Evolutionary conservation across 2,888 invertebrate genomes (phyloP).

Genomic region (Priocnemis perturbator): DNA sequence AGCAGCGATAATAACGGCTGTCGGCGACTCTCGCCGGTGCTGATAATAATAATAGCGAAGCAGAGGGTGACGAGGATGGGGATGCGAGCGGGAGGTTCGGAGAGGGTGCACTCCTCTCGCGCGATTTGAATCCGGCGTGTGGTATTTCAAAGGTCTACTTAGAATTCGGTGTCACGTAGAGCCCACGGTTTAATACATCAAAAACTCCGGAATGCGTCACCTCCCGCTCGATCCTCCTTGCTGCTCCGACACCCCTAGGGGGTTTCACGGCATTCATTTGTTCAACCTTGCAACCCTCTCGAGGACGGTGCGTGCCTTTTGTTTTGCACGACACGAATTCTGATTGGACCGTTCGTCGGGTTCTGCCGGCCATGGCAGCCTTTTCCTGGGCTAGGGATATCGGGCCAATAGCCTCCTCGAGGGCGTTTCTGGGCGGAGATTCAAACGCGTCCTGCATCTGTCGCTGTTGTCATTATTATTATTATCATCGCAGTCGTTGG

Average conservation of each 20-base stretch:
- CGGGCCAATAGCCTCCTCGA: conserved; percentile 73
- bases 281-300: conserved; percentile 63
- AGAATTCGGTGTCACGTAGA: conserved; percentile 75
- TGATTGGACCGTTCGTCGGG: conserved; percentile 72
- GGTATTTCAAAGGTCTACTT: conserved; percentile 71
- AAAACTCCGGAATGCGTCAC: conserved; percentile 65
- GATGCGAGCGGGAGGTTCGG: conserved; percentile 17
- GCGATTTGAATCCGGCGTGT: conserved; percentile 59
- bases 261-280: conserved; percentile 65
- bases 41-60: conserved; percentile 29
- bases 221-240: conserved; percentile 42
- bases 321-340: conserved; percentile 62
- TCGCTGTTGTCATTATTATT: conserved; percentile 53
- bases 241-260: conserved; percentile 31
- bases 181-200: conserved; percentile 74
- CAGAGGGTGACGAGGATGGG: not conserved
- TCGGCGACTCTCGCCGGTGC: conserved; percentile 8
- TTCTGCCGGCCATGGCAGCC: conserved; percentile 72
- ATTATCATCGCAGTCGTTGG: conserved; percentile 51
- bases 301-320: conserved; percentile 62
- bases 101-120: conserved; percentile 22
- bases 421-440: conserved; percentile 73
- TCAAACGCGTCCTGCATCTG: conserved; percentile 58
- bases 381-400: conserved; percentile 68
- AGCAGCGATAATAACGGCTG: conserved; percentile 36